Evolutionary conservation across 92 coral and sea anemone genomes (phyloP).

Genomic region (Muricea muricata): DNA sequence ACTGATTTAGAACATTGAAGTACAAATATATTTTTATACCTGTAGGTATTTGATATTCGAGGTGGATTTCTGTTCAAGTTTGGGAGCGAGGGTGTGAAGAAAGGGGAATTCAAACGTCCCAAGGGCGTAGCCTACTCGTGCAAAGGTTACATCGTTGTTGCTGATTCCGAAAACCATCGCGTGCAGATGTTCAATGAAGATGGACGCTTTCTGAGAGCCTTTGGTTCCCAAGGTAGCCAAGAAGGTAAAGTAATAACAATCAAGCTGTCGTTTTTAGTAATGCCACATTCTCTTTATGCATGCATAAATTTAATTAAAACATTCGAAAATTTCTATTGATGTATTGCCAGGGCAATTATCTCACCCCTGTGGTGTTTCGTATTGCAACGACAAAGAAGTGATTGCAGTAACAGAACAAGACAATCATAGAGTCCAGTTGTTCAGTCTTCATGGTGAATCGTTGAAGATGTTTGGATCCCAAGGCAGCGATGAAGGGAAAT

Average conservation of each 20-base stretch:
- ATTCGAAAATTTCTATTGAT: background rate
- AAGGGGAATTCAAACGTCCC: slow-evolving; percentile 89
- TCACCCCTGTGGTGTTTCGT: slow-evolving; percentile 94
- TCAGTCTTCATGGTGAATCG: slow-evolving; percentile 81
- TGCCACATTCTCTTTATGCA: too few relatives aligned
- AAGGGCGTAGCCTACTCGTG: slow-evolving; percentile 79
- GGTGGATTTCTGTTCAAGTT: slow-evolving; percentile 92
- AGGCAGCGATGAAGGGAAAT: slow-evolving; percentile 85
- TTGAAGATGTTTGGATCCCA: slow-evolving; percentile 84
- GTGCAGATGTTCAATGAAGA: slow-evolving; percentile 92
- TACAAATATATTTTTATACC: too few relatives aligned
- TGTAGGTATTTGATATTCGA: slow-evolving; percentile 70
- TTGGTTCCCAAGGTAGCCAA: slow-evolving; percentile 76
- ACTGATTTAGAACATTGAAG: too few relatives aligned
- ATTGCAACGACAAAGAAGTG: slow-evolving; percentile 78
- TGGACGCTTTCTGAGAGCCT: slow-evolving; percentile 85
- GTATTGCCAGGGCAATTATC: slow-evolving; percentile 68
- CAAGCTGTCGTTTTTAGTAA: too few relatives aligned
- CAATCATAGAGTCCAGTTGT: slow-evolving; percentile 86
- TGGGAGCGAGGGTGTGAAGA: slow-evolving; percentile 82
- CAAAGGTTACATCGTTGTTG: slow-evolving; percentile 88
- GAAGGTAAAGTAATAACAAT: background rate
- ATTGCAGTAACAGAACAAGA: slow-evolving; percentile 92
- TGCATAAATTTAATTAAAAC: too few relatives aligned
- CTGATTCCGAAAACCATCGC: slow-evolving; percentile 92